Conservation (phyloP, 1,140 invertebrate genomes). For the Camponotus floridanus region DNA sequence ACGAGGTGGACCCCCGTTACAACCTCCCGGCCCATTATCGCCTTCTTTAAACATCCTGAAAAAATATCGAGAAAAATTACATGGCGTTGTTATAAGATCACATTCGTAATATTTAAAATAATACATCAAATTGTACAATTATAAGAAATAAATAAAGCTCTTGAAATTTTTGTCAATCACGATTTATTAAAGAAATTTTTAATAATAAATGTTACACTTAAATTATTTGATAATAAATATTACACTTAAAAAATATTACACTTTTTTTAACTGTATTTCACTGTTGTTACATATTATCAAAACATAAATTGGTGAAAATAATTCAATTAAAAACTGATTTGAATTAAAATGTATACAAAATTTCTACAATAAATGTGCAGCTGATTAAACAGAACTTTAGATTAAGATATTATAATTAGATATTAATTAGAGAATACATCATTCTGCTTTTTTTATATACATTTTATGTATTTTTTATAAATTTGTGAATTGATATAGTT, state of each 20-base stretch:
- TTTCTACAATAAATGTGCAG: neutral
- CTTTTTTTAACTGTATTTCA: too few relatives aligned
- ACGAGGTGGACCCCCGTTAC: constrained; percentile 78
- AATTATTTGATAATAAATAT: too few relatives aligned
- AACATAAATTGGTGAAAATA: constrained; percentile 2
- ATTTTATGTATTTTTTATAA: neutral
- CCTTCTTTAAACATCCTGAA: constrained; percentile 83
- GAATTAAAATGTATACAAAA: neutral
- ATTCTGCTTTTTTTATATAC: neutral
- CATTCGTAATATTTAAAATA: constrained; percentile 7
- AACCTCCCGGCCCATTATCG: constrained; percentile 79
- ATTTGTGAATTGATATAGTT: neutral
- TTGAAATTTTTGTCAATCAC: neutral
- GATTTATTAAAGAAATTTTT: neutral
- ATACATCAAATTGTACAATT: constrained; percentile 12
- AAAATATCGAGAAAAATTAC: constrained; percentile 21
- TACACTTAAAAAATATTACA: too few relatives aligned
- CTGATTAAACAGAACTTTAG: constrained; percentile 19
- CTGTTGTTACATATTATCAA: neutral
- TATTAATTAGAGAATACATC: too few relatives aligned
- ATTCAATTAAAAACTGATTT: neutral
- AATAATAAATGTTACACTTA: too few relatives aligned
- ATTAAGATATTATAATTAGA: neutral
- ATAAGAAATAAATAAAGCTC: too few relatives aligned
- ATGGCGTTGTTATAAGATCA: constrained; percentile 45